A percentile compares a stretch with the other conserved stretches of the same genome.
These are phyloP conservation scores for Colletes latitarsis DNA, from an alignment of 1,140 invertebrate species.

Conservation along the genomic window DNA sequence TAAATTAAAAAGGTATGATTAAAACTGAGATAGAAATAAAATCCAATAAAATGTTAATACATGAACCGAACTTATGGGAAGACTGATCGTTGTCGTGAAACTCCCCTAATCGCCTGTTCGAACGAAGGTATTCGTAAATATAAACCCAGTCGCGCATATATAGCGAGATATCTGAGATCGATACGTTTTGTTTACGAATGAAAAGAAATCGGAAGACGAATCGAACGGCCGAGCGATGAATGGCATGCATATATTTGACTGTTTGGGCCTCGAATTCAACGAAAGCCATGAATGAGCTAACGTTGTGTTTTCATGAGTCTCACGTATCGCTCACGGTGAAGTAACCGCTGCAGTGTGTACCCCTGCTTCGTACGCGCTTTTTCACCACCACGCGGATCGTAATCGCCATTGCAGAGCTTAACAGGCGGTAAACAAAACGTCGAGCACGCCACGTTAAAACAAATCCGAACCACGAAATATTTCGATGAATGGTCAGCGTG, in stretches of 20 bases:
- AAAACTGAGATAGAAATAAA: too few species aligned
- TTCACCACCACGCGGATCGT: constrained; percentile 4
- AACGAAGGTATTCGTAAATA: background rate
- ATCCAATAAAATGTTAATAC: too few species aligned
- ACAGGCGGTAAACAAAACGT: constrained; percentile 52
- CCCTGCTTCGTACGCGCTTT: constrained; percentile 42
- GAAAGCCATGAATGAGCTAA: constrained; percentile 59
- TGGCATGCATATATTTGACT: constrained; percentile 11
- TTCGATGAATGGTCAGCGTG: background rate
- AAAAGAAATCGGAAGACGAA: constrained; percentile 22
- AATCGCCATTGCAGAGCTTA: constrained; percentile 36
- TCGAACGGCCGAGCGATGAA: constrained; percentile 10
- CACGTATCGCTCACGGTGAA: constrained; percentile 64
- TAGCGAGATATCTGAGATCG: background rate
- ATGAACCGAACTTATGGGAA: too few species aligned
- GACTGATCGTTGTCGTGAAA: too few species aligned
- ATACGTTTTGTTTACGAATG: background rate
- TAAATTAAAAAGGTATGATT: too few species aligned
- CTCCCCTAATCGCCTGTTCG: too few species aligned
- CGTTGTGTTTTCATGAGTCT: constrained; percentile 68
- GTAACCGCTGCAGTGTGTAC: constrained; percentile 21
- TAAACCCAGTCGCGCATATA: too few species aligned
- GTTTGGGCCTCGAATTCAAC: constrained; percentile 65
- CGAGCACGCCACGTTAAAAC: constrained; percentile 1
- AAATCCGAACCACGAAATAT: constrained; percentile 2